These are phyloP conservation scores for Drosophila eugracilis DNA, from an alignment of 1,140 invertebrate species.

Conservation along the genomic window DNA sequence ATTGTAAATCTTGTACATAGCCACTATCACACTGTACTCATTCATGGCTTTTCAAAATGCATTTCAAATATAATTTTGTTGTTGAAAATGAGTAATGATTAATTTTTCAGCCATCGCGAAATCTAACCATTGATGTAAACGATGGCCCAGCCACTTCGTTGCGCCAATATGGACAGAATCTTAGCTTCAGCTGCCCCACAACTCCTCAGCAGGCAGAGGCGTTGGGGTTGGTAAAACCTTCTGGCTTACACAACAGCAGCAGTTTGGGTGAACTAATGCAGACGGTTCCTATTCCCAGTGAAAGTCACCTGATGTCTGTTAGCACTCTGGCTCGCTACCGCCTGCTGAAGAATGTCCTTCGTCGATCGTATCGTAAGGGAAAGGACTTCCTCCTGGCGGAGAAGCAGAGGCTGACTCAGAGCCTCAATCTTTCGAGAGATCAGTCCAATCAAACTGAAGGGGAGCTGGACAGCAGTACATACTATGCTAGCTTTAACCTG, in stretches of 20 bases:
- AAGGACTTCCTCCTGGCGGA: constrained; percentile 66
- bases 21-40: constrained; percentile 35
- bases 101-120: constrained; percentile 54
- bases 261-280: constrained; percentile 49
- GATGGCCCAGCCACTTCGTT: constrained; percentile 31
- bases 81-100: constrained; percentile 44
- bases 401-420: constrained; percentile 57
- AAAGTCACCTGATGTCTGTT: constrained; percentile 58
- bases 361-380: constrained; percentile 75
- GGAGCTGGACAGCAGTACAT: constrained; percentile 58
- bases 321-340: constrained; percentile 67
- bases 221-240: background rate
- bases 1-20: constrained; percentile 21
- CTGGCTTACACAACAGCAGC: constrained; percentile 31
- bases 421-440: constrained; percentile 49
- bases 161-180: constrained; percentile 18
- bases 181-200: constrained; percentile 68
- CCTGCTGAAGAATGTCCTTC: constrained; percentile 67
- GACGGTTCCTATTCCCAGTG: constrained; percentile 29
- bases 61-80: constrained; percentile 55
- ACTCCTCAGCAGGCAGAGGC: constrained; percentile 61
- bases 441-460: constrained; percentile 56
- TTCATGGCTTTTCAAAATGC: constrained; percentile 8
- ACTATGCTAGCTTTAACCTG: constrained; percentile 63
- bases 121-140: constrained; percentile 63